Evolutionary conservation across 1,140 invertebrate species (phyloP), one percentile per base, ranked within the genome.

Genomic region (Hypothenemus hampei): DNA sequence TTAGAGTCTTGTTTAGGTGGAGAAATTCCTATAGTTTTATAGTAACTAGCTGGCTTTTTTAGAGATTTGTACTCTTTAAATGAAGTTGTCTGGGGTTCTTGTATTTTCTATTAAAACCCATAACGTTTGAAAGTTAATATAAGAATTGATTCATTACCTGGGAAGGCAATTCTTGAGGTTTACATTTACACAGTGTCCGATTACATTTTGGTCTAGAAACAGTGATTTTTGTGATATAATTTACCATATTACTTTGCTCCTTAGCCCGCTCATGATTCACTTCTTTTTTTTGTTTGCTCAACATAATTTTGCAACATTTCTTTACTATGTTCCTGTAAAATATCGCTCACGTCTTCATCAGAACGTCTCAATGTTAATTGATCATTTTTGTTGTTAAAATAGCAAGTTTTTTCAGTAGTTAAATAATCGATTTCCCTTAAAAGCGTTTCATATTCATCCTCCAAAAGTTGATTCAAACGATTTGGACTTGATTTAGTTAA

Each of bases 391-490:
- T 43, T 43, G 26, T 24, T 52, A 2, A 52, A 23, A 13, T 44
- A 52, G 18, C 50, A 52, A 18, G 16, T 44, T 18, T 52, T 44
- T 11, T 44, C 50, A 6, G 22, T 16, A 8, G 50, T 44, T 33
- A 52, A 44, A 52, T 52, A 43, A 19, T 52, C 50, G 11, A 52
- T 52, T 35, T 52, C 50, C 10, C 37, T 10, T 0, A 52, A 20
- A 10, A 52, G 18, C n/a, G 24, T 52, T 33, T 52, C 50, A 36
- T 52, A 52, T 52, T 52, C 50, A 26, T 52, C 40, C 23, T 52
- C 50, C 11, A 51, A 24, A 10, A 40, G 1, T 29, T 19, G 15
- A 15, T 51, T 24, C 2, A 40, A 16, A 23, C 37, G 8, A 15
- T 22, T 48, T 7, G n/a, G 7, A 3, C 19, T 22, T n/a, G n/a